Conservation (phyloP, 1,140 invertebrate species). For the Bilobella aurantiaca region DNA sequence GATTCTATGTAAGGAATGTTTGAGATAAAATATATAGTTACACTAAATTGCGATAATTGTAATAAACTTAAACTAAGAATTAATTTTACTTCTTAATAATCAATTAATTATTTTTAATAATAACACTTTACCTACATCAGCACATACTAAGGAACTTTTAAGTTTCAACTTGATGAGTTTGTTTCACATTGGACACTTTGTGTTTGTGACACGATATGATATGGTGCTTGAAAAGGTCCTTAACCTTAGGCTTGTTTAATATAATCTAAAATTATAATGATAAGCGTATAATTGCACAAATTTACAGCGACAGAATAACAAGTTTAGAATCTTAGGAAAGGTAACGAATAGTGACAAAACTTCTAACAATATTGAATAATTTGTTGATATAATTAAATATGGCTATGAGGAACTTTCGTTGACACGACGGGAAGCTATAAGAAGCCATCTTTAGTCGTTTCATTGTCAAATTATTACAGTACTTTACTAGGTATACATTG, state of each 20-base stretch:
- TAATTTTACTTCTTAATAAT: no score
- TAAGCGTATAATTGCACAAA: background rate
- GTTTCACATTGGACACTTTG: no score
- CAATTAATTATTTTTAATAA: no score
- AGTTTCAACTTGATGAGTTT: slow-evolving; percentile 18
- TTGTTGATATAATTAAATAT: slow-evolving; percentile 1
- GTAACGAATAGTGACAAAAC: no score
- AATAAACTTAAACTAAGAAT: no score
- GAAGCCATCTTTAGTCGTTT: slow-evolving; percentile 20
- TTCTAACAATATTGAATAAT: background rate
- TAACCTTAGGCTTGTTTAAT: slow-evolving; percentile 1
- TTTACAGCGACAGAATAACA: background rate
- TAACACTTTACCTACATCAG: no score
- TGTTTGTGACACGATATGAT: no score
- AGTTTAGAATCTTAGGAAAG: background rate
- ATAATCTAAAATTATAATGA: background rate
- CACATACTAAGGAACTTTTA: slow-evolving; percentile 29
- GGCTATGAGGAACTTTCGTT: slow-evolving; percentile 30
- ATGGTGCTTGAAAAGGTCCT: no score
- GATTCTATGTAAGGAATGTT: no score
- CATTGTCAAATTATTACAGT: slow-evolving; percentile 21
- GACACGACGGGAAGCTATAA: no score
- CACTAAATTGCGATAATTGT: no score
- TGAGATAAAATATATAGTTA: no score
- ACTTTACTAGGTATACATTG: background rate